phyloP scores from a whole-genome alignment of 2,113 vertebrate species.

The Murina feae region DNA sequence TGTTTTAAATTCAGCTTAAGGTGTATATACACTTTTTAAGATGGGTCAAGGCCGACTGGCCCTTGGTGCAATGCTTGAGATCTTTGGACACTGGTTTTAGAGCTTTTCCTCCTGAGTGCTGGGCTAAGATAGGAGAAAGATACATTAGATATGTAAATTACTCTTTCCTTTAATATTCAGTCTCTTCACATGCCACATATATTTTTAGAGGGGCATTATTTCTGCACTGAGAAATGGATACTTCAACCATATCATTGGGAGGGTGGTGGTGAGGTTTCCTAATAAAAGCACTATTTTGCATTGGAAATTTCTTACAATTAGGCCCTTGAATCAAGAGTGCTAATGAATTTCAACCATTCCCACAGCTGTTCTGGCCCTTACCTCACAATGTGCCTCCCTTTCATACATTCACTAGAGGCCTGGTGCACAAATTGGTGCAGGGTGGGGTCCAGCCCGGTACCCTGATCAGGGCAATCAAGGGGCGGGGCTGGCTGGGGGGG shows the following conservation, averaged over 20 bases:
- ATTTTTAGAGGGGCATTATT: neutral
- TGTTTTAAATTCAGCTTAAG: neutral
- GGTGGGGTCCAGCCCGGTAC: too few species aligned
- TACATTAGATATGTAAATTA: neutral
- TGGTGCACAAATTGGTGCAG: too few species aligned
- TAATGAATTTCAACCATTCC: neutral
- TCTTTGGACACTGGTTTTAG: neutral
- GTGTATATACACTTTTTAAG: neutral
- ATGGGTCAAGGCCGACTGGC: accelerated
- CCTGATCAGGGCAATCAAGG: too few species aligned
- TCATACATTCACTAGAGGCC: too few species aligned
- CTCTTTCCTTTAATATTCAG: neutral
- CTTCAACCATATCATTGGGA: neutral
- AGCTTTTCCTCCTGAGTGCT: neutral
- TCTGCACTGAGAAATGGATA: neutral
- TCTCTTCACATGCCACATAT: neutral
- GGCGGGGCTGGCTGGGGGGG: too few species aligned
- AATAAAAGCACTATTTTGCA: neutral
- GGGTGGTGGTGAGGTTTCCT: neutral
- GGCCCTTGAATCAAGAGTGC: neutral
- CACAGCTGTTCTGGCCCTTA: neutral
- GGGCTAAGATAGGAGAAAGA: neutral
- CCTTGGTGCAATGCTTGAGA: neutral
- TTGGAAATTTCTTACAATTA: neutral
- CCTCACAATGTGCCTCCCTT: neutral